Conservation (phyloP, 2,888 invertebrate genomes). For the Cryptocheilus praepositus region DNA sequence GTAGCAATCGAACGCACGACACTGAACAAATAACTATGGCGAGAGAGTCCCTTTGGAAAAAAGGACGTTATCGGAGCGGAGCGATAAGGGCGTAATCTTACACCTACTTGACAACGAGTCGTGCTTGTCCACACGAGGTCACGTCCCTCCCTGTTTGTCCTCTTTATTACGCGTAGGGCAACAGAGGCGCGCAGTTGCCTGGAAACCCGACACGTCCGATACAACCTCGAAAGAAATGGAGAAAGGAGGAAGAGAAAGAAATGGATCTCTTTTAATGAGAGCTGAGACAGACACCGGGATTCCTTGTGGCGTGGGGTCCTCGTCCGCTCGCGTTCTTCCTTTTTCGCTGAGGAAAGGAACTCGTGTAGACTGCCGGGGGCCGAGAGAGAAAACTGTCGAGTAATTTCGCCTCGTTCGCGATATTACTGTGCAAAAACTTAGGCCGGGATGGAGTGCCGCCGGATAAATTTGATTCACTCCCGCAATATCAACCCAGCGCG, state of each 20-base stretch:
- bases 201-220: slow-evolving; percentile 54
- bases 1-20: slow-evolving; percentile 60
- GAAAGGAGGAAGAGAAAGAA: slow-evolving; percentile 39
- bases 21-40: slow-evolving; percentile 63
- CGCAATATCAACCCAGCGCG: too few species aligned
- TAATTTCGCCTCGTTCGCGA: slow-evolving; percentile 37
- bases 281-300: slow-evolving; percentile 44
- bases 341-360: slow-evolving; percentile 28
- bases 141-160: slow-evolving; percentile 65
- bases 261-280: slow-evolving; percentile 56
- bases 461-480: too few species aligned
- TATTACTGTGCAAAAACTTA: slow-evolving; percentile 43
- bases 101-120: slow-evolving; percentile 57
- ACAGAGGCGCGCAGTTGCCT: slow-evolving; percentile 43
- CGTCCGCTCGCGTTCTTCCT: slow-evolving; percentile 39
- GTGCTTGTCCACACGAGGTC: slow-evolving; percentile 48
- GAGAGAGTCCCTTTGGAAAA: background rate
- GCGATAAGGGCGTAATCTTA: slow-evolving; percentile 70
- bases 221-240: slow-evolving; percentile 23
- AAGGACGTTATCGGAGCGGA: slow-evolving; percentile 26
- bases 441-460: too few species aligned
- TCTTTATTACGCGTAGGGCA: slow-evolving; percentile 61
- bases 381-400: slow-evolving; percentile 51
- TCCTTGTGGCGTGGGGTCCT: slow-evolving; percentile 33
- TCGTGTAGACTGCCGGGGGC: slow-evolving; percentile 42